These are phyloP conservation scores for Achatina immaculata DNA, from an alignment of 1,140 invertebrate genomes.

Conservation along the genomic window DNA sequence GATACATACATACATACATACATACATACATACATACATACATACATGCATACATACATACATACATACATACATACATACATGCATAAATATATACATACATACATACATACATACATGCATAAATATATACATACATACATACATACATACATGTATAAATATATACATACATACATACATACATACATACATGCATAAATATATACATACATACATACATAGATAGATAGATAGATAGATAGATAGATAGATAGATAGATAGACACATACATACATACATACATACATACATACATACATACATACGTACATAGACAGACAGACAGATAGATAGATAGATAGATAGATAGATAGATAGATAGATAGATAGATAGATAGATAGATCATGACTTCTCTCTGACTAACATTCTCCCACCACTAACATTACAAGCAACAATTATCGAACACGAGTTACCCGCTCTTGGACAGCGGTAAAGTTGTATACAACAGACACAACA, in stretches of 20 bases:
- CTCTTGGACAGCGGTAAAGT: neutral
- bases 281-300: slow-evolving; percentile 16
- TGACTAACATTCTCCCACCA: neutral
- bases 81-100: neutral
- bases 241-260: neutral
- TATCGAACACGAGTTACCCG: neutral
- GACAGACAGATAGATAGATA: slow-evolving; percentile 15
- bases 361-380: slow-evolving; percentile 8
- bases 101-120: neutral
- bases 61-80: neutral
- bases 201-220: slow-evolving; percentile 20
- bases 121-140: neutral
- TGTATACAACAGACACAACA: neutral
- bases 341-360: slow-evolving; percentile 13
- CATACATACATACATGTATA: slow-evolving; percentile 12
- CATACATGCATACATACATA: neutral
- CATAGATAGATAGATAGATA: neutral
- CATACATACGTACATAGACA: slow-evolving; percentile 12
- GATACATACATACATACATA: neutral
- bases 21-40: neutral
- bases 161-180: slow-evolving; percentile 12
- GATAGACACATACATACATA: slow-evolving; percentile 13
- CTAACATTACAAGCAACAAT: neutral
- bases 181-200: neutral
- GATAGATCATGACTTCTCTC: neutral